Evolutionary conservation across 35 echinoderm and acorn worm species (phyloP).

Genomic region (Apostichopus japonicus): DNA sequence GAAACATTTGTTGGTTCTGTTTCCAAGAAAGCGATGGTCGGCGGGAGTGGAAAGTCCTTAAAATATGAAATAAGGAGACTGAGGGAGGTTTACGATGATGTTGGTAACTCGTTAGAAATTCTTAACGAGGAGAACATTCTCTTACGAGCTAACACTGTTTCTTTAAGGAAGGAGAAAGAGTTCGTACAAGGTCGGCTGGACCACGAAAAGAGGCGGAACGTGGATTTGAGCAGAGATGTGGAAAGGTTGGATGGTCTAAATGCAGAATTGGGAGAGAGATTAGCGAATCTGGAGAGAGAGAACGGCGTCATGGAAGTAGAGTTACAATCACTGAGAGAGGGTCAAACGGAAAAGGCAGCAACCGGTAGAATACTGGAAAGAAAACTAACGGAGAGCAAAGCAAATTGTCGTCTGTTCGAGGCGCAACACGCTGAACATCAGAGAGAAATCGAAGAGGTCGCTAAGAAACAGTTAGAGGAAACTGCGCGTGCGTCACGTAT

Average conservation of each 20-base stretch:
- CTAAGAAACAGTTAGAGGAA: conserved; percentile 71
- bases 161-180: conserved; percentile 62
- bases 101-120: conserved; percentile 59
- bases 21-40: background rate
- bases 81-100: conserved; percentile 60
- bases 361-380: conserved; percentile 60
- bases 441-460: conserved; percentile 57
- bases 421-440: conserved; percentile 48
- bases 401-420: conserved; percentile 31
- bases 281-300: conserved; percentile 37
- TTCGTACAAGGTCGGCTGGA: conserved; percentile 22
- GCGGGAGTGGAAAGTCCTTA: conserved; percentile 34
- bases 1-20: background rate
- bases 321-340: conserved; percentile 51
- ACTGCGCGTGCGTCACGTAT: conserved; percentile 60
- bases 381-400: conserved; percentile 53
- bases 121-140: conserved; percentile 75
- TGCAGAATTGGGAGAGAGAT: conserved; percentile 54
- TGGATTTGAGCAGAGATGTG: conserved; percentile 49
- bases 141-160: conserved; percentile 49
- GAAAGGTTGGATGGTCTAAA: conserved; percentile 73
- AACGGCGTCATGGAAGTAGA: conserved; percentile 53
- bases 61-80: conserved; percentile 72
- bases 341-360: conserved; percentile 42
- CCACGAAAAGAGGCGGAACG: conserved; percentile 45